phyloP scores from a whole-genome alignment of 2,888 invertebrate species.

The Volucella inanis region DNA sequence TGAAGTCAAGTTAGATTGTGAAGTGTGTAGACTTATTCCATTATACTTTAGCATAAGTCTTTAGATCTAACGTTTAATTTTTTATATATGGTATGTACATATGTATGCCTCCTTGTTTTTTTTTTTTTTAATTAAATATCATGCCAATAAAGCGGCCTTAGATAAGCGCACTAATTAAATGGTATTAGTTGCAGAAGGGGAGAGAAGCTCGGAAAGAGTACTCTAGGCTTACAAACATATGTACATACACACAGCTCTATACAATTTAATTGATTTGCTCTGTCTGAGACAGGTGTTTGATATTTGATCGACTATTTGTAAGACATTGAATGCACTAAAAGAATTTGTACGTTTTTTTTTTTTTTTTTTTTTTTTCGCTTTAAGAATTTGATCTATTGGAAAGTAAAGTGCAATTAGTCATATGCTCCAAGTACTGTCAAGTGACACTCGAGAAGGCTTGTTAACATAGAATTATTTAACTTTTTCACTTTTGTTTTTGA shows the following conservation, averaged over 20 bases:
- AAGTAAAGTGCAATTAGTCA: background rate
- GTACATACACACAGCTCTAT: background rate
- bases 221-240: background rate
- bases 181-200: conserved; percentile 38
- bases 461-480: conserved; percentile 11
- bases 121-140: conserved; percentile 33
- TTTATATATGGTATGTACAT: background rate
- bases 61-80: conserved; percentile 36
- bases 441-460: conserved; percentile 24
- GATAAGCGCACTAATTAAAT: conserved; percentile 60
- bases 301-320: conserved; percentile 53
- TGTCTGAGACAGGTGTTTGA: conserved; percentile 63
- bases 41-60: conserved; percentile 50
- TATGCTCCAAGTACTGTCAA: background rate
- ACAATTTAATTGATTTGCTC: conserved; percentile 38
- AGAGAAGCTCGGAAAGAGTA: background rate
- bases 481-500: conserved; percentile 40
- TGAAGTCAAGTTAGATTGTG: background rate
- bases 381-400: background rate
- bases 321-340: conserved; percentile 41
- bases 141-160: conserved; percentile 26
- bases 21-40: conserved; percentile 27
- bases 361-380: background rate
- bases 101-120: background rate
- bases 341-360: conserved; percentile 20